Percentiles rank a stretch among this genome's conserved stretches.
phyloP scores from a whole-genome alignment of 2,113 vertebrate genomes.

The Epinephelus lanceolatus region DNA sequence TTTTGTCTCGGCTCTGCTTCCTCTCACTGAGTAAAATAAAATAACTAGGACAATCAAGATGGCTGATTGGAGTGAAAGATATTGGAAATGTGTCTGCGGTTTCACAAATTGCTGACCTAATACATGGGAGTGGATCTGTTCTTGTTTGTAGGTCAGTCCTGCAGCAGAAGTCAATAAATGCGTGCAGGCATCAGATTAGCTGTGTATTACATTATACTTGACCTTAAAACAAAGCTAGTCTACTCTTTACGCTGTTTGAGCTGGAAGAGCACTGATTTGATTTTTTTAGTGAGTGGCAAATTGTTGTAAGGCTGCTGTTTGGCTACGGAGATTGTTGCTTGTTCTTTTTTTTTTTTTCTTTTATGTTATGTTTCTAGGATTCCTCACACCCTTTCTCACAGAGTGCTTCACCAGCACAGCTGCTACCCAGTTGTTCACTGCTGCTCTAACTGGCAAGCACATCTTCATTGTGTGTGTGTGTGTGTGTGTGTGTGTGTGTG shows the following conservation, averaged over 20 bases:
- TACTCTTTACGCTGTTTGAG: constrained; percentile 27
- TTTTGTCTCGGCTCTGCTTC: constrained; percentile 58
- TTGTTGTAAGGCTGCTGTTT: constrained; percentile 29
- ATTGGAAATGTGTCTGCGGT: constrained; percentile 78
- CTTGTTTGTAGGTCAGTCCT: constrained; percentile 76
- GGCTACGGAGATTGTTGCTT: constrained; percentile 1
- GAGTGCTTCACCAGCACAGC: constrained; percentile 67
- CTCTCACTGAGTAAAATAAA: constrained; percentile 67
- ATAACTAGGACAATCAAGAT: constrained; percentile 77
- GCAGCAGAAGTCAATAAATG: constrained; percentile 70
- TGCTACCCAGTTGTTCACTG: constrained; percentile 77
- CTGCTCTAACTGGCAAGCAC: constrained; percentile 67
- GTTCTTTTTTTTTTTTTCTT: constrained; percentile 6
- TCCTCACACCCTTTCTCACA: constrained; percentile 41
- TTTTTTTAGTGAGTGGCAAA: constrained; percentile 40
- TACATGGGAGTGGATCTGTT: constrained; percentile 66
- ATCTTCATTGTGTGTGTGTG: constrained; percentile 37
- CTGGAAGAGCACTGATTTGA: constrained; percentile 27
- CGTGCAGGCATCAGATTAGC: constrained; percentile 58
- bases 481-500: constrained; percentile 20
- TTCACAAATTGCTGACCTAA: constrained; percentile 80
- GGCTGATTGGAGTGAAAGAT: constrained; percentile 74
- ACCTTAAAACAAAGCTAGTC: constrained; percentile 70
- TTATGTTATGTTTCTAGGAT: constrained; percentile 46
- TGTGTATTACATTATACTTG: constrained; percentile 70